These are phyloP conservation scores for Lepidurus couesii DNA, from an alignment of 1,140 invertebrate species.

Conservation along the genomic window DNA sequence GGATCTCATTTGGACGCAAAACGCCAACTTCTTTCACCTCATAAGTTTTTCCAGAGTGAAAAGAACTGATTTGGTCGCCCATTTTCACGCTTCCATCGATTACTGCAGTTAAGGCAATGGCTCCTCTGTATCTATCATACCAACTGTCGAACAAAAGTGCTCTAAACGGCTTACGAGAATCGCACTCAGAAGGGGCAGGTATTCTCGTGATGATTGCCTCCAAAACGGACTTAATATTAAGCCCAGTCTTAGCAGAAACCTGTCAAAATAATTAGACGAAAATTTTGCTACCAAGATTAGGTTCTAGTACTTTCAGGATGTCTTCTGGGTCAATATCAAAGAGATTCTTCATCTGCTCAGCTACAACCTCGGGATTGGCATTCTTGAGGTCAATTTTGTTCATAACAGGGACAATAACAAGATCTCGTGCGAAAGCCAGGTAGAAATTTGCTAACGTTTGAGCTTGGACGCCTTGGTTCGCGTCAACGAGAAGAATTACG, in stretches of 20 bases:
- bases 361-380: constrained; percentile 75
- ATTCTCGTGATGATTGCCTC: constrained; percentile 69
- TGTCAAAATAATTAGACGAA: constrained; percentile 39
- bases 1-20: constrained; percentile 68
- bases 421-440: constrained; percentile 73
- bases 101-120: constrained; percentile 71
- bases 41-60: constrained; percentile 63
- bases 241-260: constrained; percentile 86
- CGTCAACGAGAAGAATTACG: constrained; percentile 89
- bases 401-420: constrained; percentile 83
- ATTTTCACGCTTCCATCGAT: constrained; percentile 64
- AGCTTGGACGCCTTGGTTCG: constrained; percentile 94
- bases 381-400: constrained; percentile 96
- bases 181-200: constrained; percentile 59
- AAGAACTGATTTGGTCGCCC: constrained; percentile 60
- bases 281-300: not conserved
- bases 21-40: constrained; percentile 73
- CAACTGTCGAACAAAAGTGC: constrained; percentile 90
- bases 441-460: constrained; percentile 97
- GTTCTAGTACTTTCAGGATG: constrained; percentile 54
- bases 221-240: constrained; percentile 68
- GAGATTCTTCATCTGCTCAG: constrained; percentile 69
- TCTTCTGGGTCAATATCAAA: constrained; percentile 72
- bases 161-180: constrained; percentile 58
- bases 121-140: constrained; percentile 83